Base-by-base conservation (phyloP, 1,140 invertebrate species). In the Dinothrombium tinctorium region DNA sequence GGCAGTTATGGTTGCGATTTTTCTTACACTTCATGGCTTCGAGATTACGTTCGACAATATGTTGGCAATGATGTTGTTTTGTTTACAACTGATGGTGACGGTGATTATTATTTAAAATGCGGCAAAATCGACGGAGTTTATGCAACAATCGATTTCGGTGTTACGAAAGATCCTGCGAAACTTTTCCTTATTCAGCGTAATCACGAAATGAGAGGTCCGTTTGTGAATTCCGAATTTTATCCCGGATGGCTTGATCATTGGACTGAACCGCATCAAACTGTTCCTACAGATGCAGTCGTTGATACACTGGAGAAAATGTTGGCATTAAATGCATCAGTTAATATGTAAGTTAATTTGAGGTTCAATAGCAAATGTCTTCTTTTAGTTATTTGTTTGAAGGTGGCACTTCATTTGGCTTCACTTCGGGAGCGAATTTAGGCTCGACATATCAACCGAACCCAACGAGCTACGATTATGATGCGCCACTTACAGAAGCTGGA, bases 221-320 rank as follows among this genome's bases (percentile, higher is more conserved):
- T 82, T 20, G 77, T 89, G 4, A 87, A 89, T 57, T 83, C 80
- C 0, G 83, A 89, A 57, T 89, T 69, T 56, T 89, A 89, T 62
- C 69, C 79, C 0, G 82, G 81, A 19, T 69, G 67, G 66, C 52
- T 89, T 11, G 76, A 81, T 21, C 73, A 82, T 32, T 59, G 55
- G 56, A 49, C 48, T 17, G 32, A 44, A 17, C 39, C 45, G 4
- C 54, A 57, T 46, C 29, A 44, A 12, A 55, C 33, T 7, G 44
- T 40, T 1, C 15, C 23, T 8, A 46, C 47, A 4, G 15, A 37
- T 7, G 28, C 17, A 3, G 39, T 56, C 8, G 32, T 42, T 3
- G 17, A 38, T 5, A 33, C 45, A 11, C 35, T 58, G 28, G 45
- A 56, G 25, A 35, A 41, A n/a, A 54, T 58, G 29, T 36, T 57